Evolutionary conservation across 2,888 invertebrate species (phyloP).

Genomic region (Pandemis cinnamomeana): DNA sequence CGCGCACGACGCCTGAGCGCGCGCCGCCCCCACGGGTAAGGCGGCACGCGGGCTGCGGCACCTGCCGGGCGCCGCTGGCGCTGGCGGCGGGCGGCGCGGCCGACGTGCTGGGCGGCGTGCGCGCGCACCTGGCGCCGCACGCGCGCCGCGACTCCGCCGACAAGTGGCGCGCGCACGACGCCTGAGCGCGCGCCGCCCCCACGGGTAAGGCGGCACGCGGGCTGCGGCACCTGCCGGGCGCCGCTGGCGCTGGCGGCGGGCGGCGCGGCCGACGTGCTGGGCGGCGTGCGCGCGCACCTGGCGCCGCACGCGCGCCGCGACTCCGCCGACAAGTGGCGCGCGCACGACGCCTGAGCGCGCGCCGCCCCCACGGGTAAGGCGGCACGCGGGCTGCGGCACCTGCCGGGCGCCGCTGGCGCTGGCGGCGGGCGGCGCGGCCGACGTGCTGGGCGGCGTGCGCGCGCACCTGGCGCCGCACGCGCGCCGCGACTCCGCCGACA

Average conservation of each 20-base stretch:
- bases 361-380: neutral
- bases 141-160: no score
- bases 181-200: no score
- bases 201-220: no score
- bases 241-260: constrained; percentile 96
- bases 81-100: constrained; percentile 95
- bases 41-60: constrained; percentile 89
- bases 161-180: no score
- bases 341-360: constrained; percentile 20
- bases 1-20: constrained; percentile 31
- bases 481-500: no score
- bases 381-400: no score
- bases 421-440: constrained; percentile 95
- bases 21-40: constrained; percentile 65
- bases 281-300: constrained; percentile 95
- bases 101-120: constrained; percentile 79
- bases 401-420: constrained; percentile 88
- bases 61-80: constrained; percentile 87
- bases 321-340: constrained; percentile 76
- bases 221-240: constrained; percentile 94
- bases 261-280: constrained; percentile 95
- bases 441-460: constrained; percentile 70
- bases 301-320: constrained; percentile 82
- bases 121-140: no score
- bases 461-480: no score